These are phyloP conservation scores for Nestor notabilis DNA, from an alignment of 2,113 vertebrate genomes.

Conservation along the genomic window DNA sequence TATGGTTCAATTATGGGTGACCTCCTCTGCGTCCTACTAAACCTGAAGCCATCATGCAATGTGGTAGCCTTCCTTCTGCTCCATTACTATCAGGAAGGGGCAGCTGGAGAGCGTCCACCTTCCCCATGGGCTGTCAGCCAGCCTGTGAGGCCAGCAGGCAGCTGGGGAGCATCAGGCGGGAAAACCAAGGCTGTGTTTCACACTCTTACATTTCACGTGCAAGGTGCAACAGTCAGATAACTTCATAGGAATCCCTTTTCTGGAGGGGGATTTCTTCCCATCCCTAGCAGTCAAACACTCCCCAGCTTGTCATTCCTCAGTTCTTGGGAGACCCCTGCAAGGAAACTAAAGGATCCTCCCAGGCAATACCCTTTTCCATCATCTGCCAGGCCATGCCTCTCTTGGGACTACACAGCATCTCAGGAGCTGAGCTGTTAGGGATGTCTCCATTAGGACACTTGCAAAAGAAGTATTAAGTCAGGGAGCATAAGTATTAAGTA, in stretches of 20 bases:
- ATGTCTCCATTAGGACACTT: background rate
- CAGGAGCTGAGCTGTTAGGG: background rate
- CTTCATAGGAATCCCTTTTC: background rate
- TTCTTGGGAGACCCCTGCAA: background rate
- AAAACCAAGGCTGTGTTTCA: background rate
- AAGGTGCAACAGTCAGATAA: fast-evolving
- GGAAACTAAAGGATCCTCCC: background rate
- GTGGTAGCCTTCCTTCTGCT: background rate
- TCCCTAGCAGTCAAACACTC: background rate
- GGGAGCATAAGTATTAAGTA: background rate
- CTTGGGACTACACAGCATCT: background rate
- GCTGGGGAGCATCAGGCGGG: fast-evolving
- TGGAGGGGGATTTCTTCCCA: background rate
- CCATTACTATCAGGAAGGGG: background rate
- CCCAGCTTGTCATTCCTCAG: background rate
- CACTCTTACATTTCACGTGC: fast-evolving
- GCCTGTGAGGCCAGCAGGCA: background rate
- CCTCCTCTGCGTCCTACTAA: background rate
- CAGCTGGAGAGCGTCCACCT: background rate
- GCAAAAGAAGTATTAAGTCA: background rate
- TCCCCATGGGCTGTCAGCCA: fast-evolving
- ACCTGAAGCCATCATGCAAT: background rate
- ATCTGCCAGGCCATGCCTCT: fast-evolving
- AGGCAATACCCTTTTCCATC: background rate
- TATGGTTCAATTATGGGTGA: background rate